A percentile compares a stretch with the other conserved stretches of the same genome.
Evolutionary conservation across 2,888 invertebrate genomes (phyloP).

Genomic region (Microctonus hyperodae): DNA sequence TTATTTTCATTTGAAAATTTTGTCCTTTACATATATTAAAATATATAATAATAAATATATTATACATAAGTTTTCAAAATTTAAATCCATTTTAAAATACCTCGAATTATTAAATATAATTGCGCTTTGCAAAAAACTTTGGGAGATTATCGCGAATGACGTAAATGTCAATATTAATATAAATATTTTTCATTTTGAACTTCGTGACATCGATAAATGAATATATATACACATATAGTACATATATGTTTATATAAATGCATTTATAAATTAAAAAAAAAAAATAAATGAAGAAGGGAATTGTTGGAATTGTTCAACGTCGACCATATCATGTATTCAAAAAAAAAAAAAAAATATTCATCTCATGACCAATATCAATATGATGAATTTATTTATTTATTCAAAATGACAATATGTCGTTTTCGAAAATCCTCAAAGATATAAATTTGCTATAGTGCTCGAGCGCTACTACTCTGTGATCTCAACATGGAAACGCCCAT

Average conservation of each 20-base stretch:
- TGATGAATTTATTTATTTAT: not conserved
- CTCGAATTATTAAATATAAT: slow-evolving; percentile 43
- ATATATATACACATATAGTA: too few relatives aligned
- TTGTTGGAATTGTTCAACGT: not conserved
- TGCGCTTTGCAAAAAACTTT: slow-evolving; percentile 44
- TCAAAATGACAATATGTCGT: slow-evolving; percentile 37
- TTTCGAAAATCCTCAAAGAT: slow-evolving; percentile 48
- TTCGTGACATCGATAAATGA: slow-evolving; percentile 12
- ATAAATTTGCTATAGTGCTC: slow-evolving; percentile 51
- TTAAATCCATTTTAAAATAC: slow-evolving; percentile 54
- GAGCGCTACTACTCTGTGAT: slow-evolving; percentile 60
- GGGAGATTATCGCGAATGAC: slow-evolving; percentile 46
- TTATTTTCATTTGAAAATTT: too few relatives aligned
- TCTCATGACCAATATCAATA: not conserved
- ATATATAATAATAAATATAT: too few relatives aligned
- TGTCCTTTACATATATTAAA: too few relatives aligned
- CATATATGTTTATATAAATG: not conserved
- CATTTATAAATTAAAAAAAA: not conserved
- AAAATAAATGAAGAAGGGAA: too few relatives aligned
- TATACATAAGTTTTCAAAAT: not conserved
- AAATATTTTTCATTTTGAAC: not conserved
- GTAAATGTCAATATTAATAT: not conserved
- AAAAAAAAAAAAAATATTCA: not conserved
- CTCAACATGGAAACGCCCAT: slow-evolving; percentile 41
- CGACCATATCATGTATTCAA: not conserved